These are phyloP conservation scores for Podarcis cretensis DNA, from an alignment of 2,113 vertebrate genomes.

Conservation along the genomic window DNA sequence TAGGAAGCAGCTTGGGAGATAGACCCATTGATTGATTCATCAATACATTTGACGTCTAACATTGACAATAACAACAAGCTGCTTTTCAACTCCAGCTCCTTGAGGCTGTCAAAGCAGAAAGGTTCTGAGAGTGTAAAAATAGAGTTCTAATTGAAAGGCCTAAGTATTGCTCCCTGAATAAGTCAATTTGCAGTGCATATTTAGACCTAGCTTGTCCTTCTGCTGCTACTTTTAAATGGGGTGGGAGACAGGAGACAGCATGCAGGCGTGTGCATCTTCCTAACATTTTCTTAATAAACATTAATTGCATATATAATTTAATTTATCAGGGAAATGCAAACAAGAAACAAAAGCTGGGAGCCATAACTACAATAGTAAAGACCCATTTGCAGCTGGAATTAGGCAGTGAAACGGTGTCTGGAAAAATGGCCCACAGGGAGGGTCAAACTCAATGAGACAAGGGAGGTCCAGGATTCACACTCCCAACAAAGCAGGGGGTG, in stretches of 20 bases:
- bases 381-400: not conserved
- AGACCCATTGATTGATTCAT: conserved; percentile 2
- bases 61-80: not conserved
- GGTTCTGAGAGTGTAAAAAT: not conserved
- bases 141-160: not conserved
- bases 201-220: not conserved
- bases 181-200: not conserved
- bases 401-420: too few relatives aligned
- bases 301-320: not conserved
- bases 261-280: not conserved
- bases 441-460: too few relatives aligned
- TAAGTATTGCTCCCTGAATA: not conserved
- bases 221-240: too few relatives aligned
- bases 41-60: not conserved
- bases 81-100: not conserved
- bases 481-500: too few relatives aligned
- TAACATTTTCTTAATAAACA: too few relatives aligned
- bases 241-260: not conserved
- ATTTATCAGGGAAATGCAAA: not conserved
- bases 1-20: not conserved
- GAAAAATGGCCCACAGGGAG: not conserved
- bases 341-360: not conserved
- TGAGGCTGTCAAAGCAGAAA: not conserved
- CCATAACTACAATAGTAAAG: not conserved
- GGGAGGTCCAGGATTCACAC: too few relatives aligned